Evolutionary conservation across 2,113 vertebrate genomes (phyloP), one percentile per base, ranked within the genome.

Genomic region (Oncorhynchus gorbuscha): DNA sequence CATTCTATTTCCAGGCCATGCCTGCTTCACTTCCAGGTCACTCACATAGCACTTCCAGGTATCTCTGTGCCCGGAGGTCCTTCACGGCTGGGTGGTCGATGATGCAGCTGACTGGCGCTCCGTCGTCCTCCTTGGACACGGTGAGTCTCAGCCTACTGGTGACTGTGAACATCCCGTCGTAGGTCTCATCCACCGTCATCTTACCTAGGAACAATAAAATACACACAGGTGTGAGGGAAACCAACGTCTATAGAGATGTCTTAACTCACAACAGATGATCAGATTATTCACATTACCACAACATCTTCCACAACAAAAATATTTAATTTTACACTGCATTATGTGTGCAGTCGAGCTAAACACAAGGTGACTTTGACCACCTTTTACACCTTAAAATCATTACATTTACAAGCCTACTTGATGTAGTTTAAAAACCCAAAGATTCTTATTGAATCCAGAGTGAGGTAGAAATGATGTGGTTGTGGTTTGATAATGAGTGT

Each of bases 41-140:
- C 97, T 99, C 91, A 99, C 97, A 99, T 83, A 95, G 94, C 69
- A 99, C 97, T 92, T 99, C 96, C 18, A 99, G 94, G 86, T 98
- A 96, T 72, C 95, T 95, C 91, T 97, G 97, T 24, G 95, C 95
- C 92, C 96, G 95, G 84, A 99, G 76, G 92, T 97, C 97, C n/a
- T 96, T 98, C 84, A 95, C 97, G 0, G 97, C 97, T 11, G 97
- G 97, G 77, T 99, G 97, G 87, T 99, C 96, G 89, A 98, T 95
- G 90, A 97, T 89, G 79, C 97, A 99, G 94, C 97, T 94, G 86
- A 99, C 94, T 0, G 96, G 95, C 66, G 96, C 93, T 12, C 97
- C 97, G 0, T 99, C 97, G 32, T 99, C 97, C 73, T 98, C 96
- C 73, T 97, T 96, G 30, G 90, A 94, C 90, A 98, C 97, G 77